Base-by-base conservation (phyloP, 2,888 invertebrate species). In the Beris morrisii region DNA sequence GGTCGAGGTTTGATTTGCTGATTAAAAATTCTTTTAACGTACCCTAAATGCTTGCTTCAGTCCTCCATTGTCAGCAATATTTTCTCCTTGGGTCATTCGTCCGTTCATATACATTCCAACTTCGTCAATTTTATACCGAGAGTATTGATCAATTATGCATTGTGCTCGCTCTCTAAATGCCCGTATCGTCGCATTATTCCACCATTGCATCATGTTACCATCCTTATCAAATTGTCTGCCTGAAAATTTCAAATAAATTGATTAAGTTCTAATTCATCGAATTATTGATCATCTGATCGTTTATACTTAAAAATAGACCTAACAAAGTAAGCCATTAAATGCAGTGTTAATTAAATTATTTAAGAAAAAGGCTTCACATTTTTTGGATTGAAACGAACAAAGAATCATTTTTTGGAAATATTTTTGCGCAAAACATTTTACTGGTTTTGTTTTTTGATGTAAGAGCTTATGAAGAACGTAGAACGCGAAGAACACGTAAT, bases 51-150 rank as follows among this genome's bases (percentile, higher is more conserved):
- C 89, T 78, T 94, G 93, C 76, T 95, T 95, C 48, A 95, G 83
- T 13, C 95, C 95, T 11, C 95, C 95, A 77, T 95, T 95, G 77
- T 95, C 95, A 0, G 95, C 95, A 71, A 95, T 95, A 79, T 95
- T 95, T 81, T 95, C 95, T 53, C 93, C 93, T 84, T 87, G 92
- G 71, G 86, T 93, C 86, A 90, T 88, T 68, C 86, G 83, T 0
- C 90, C 90, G 71, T 90, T 87, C 71, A 90, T 86, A 71, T 84
- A 85, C 73, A 87, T 81, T 70, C 88, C 87, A 61, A 92, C 88
- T 77, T 92, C 92, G 73, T 89, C 87, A 70, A 94, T 86, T 75
- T 88, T 88, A 79, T 93, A 96, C 72, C 86, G 85, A 22, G 89
- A 89, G 78, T 93, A 93, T 79, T 93, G 94, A 76, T 95, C 90